Evolutionary conservation across 37 sponge, comb jelly and placozoan genomes (phyloP), one percentile per base, ranked within the genome.

Genomic region (Chondrosia reniformis): DNA sequence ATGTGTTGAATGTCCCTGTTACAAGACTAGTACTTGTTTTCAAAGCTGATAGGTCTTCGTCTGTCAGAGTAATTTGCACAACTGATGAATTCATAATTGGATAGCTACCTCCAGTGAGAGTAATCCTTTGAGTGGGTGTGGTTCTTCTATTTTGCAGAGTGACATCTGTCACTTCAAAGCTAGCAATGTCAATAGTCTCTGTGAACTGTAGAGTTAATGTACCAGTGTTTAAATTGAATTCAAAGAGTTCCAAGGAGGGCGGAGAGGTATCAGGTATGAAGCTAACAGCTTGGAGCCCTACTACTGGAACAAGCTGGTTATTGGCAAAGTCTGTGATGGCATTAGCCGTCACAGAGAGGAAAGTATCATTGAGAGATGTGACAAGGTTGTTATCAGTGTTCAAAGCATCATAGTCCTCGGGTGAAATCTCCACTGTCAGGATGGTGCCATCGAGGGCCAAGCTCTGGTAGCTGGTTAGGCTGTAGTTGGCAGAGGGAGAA

Each of bases 101-200:
- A 31, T 73, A 91, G 12, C 34, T 19, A 42, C 91, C 91, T 46
- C 87, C 87, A 46, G 79, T 91, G 33, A 91, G 75, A 43, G 73
- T 86, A 36, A 80, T 72, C 0, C 33, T 73, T 39, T 86, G 63
- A 39, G 81, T 84, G 15, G 72, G 72, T 3, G 75, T 64, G 37
- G 7, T 17, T 32, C 42, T 38, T 9, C 75, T 31, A 62, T 91
- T 91, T 54, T 91, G 91, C 0, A 91, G 80, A 6, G 85, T 84
- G 28, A 91, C 25, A 4, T 25, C 80, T 64, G 91, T 77, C 2
- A 61, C 4, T 38, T 74, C 77, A 25, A 91, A 76, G 45, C 80
- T 80, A 2, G 36, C 30, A 27, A 81, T 73, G 15, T 80, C 45
- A 27, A 91, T 31, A 0, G 91, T 86, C 36, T 91, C 87, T 31